Evolutionary conservation across 1,140 invertebrate genomes (phyloP), one percentile per base, ranked within the genome.

Genomic region (Zelostemma sp.): DNA sequence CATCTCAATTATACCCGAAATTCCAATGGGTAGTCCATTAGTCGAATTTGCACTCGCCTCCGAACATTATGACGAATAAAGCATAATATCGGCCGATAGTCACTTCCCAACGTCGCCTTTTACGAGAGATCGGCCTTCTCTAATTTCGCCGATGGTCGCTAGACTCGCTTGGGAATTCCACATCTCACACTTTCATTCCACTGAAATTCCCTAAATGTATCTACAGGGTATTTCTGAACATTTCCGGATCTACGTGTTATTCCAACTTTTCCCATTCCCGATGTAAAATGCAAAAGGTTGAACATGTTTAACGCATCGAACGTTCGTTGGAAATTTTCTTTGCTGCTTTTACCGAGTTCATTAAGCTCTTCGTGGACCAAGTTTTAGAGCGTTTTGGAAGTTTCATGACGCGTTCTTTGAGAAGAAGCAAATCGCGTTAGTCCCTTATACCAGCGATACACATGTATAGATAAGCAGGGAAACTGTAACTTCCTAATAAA

Each of bases 401-500:
- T 25, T 25, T 1, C n/a, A n/a, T 15, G 35, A 38, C 35, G 12
- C 12, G 6, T 33, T 47, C 49, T 48, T 16, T 50, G 41, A 21
- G 15, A 6, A 12, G 16, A 12, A 35, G 6, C 19, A 57, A 50
- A 38, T 45, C 47, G 46, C 19, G 41, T 38, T 28, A 43, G 9
- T 11, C 45, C 47, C 46, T 60, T 67, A 55, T 57, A 61, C 45
- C 28, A 12, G 31, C 48, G 17, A n/a, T 19, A 57, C 49, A 54
- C 45, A 54, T 63, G 33, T 54, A 62, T 55, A 61, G 60, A 60
- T 69, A 61, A 57, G 64, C 48, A 47, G 67, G 66, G 70, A 74
- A 77, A 71, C 68, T 72, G 68, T 75, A 72, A 77, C 76, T 79
- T 74, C 48, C 74, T 80, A 80, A 80, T 80, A 80, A 79, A 80